These are phyloP conservation scores for Eutolmus rufibarbis DNA, from an alignment of 2,888 invertebrate genomes.

Conservation along the genomic window DNA sequence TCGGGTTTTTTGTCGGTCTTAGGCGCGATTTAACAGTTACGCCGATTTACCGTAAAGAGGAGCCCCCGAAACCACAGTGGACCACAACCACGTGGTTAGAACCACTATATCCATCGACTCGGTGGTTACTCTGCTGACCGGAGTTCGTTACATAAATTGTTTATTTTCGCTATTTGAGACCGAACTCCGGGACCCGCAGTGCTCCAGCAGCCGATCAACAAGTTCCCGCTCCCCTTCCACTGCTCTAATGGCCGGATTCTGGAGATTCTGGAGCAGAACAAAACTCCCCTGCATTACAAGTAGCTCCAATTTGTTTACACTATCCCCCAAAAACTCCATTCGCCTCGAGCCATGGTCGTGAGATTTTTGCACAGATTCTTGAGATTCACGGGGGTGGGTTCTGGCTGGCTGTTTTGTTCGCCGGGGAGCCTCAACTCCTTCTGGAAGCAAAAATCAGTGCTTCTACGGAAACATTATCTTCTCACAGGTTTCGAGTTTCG, in stretches of 20 bases:
- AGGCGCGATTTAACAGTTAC: background rate
- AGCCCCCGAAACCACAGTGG: background rate
- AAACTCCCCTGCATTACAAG: background rate
- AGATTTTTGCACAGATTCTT: background rate
- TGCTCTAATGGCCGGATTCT: background rate
- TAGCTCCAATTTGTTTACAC: background rate
- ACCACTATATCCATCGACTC: background rate
- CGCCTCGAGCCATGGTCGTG: background rate
- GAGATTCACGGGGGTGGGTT: background rate
- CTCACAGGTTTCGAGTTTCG: background rate
- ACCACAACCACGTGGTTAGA: background rate
- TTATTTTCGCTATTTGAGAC: background rate
- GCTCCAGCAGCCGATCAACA: background rate
- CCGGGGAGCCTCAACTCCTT: background rate
- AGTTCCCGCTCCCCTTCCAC: background rate
- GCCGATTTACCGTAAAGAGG: background rate
- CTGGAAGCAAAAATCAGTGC: background rate
- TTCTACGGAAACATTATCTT: background rate
- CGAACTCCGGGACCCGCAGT: background rate
- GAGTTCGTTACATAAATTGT: background rate
- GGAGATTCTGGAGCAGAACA: background rate
- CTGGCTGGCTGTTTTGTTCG: background rate
- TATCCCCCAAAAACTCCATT: background rate
- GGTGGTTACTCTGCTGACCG: background rate
- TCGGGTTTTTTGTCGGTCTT: background rate